Conservation (phyloP, 1,140 invertebrate species). For the Camponotus floridanus region DNA sequence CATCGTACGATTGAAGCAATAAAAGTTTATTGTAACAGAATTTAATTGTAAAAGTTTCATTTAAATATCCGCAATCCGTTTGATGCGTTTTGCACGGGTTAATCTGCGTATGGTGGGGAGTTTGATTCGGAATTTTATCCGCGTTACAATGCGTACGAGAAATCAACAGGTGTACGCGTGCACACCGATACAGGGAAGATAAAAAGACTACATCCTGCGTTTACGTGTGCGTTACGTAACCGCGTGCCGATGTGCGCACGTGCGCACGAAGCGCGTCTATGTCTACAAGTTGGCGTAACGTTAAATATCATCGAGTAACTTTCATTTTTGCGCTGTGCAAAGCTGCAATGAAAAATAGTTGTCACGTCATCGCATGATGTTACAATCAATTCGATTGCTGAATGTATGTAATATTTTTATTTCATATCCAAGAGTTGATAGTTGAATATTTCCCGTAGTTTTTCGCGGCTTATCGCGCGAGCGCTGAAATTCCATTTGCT, state of each 20-base stretch:
- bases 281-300: background rate
- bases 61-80: background rate
- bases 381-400: background rate
- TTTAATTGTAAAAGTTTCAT: slow-evolving; percentile 11
- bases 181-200: slow-evolving; percentile 7
- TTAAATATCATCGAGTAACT: slow-evolving; percentile 35
- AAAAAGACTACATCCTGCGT: slow-evolving; percentile 57
- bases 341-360: background rate
- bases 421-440: background rate
- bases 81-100: background rate
- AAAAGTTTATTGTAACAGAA: background rate
- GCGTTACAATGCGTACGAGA: background rate
- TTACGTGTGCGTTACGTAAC: slow-evolving; percentile 44
- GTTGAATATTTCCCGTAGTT: background rate
- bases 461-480: background rate
- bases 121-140: slow-evolving; percentile 32
- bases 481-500: background rate
- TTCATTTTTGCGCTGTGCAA: background rate
- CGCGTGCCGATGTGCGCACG: background rate
- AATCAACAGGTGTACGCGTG: slow-evolving; percentile 50
- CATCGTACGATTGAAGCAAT: background rate
- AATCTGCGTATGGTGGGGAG: background rate
- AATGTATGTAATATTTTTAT: too few species aligned
- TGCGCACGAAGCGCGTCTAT: slow-evolving; percentile 9
- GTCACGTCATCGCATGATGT: background rate